Evolutionary conservation across 2,113 vertebrate genomes (phyloP).

Genomic region (Dendrocopos noguchii): DNA sequence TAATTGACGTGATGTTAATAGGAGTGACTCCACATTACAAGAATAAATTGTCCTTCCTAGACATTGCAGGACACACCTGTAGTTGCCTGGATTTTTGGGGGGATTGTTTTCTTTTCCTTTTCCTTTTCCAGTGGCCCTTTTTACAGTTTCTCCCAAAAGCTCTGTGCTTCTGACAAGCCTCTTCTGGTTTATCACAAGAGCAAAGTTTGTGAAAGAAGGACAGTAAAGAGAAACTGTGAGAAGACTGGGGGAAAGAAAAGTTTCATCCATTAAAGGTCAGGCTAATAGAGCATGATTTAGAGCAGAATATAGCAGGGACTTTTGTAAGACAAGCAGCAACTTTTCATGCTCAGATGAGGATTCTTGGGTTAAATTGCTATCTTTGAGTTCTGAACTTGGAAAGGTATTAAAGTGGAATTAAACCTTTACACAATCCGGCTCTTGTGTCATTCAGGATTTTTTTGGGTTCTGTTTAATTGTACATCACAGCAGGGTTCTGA

Average conservation of each 20-base stretch:
- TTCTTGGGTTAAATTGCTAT: constrained; percentile 87
- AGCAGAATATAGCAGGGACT: constrained; percentile 34
- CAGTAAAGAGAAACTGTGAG: neutral
- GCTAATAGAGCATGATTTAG: constrained; percentile 7
- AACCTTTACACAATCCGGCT: constrained; percentile 73
- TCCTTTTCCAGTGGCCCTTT: neutral
- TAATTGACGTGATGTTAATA: neutral
- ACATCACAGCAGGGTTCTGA: constrained; percentile 89
- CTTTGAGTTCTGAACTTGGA: constrained; percentile 92
- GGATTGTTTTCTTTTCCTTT: no score
- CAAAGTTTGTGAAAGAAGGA: neutral
- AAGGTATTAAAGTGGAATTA: constrained; percentile 97
- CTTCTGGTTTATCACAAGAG: neutral
- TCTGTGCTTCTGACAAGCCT: neutral
- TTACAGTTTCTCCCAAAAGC: neutral
- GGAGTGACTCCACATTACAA: neutral
- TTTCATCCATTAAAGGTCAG: constrained; percentile 15
- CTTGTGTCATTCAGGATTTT: constrained; percentile 80
- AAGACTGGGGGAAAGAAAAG: neutral
- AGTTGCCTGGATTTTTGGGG: neutral
- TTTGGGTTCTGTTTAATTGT: constrained; percentile 89
- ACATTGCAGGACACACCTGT: neutral
- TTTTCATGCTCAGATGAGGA: constrained; percentile 62
- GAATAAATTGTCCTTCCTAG: neutral
- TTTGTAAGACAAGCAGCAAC: constrained; percentile 64